Evolutionary conservation across 1,140 invertebrate species (phyloP), one percentile per base, ranked within the genome.

Genomic region (Polyergus mexicanus): DNA sequence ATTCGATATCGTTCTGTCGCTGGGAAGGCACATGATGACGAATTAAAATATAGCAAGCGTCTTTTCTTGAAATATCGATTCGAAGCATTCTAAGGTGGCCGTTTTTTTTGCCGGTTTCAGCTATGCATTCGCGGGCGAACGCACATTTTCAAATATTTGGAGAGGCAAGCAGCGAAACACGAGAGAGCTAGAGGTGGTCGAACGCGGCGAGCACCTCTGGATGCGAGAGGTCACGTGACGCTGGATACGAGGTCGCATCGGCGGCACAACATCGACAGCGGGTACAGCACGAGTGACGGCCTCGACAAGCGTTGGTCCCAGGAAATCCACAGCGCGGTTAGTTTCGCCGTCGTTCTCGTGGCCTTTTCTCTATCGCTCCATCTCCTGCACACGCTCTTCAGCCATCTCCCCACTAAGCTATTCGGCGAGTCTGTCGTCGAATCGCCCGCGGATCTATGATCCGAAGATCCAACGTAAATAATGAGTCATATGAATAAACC

Each of bases 91-190:
- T 83, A 83, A 58, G 4, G 6, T 35, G 28, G 28, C 25, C 41
- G 22, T 75, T 76, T n/a, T 62, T 8, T 63, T n/a, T 65, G 81
- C 25, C 58, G 58, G 10, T 95, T 95, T 19, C 94, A 99, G 98
- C 95, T 99, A 86, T 99, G 98, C 95, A 97, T 97, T 94, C 97
- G 98, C 93, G 98, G 98, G 85, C 96, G 98, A 92, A 97, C 98
- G 91, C 98, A 99, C 95, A 98, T 99, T 85, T 99, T 99, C 95
- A 99, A 99, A 93, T 99, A 98, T 95, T 95, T 99, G 80, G 98
- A 99, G 93, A 98, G 97, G 92, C 97, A 98, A 95, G 98, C 98
- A 32, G 96, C 97, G 90, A 97, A 97, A 92, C 96, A 97, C 86
- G 96, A 96, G 13, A 93, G 96, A 32, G 94, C 94, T 76, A 93